These are phyloP conservation scores for Anaspis maculata DNA, from an alignment of 2,888 invertebrate genomes.

Conservation along the genomic window DNA sequence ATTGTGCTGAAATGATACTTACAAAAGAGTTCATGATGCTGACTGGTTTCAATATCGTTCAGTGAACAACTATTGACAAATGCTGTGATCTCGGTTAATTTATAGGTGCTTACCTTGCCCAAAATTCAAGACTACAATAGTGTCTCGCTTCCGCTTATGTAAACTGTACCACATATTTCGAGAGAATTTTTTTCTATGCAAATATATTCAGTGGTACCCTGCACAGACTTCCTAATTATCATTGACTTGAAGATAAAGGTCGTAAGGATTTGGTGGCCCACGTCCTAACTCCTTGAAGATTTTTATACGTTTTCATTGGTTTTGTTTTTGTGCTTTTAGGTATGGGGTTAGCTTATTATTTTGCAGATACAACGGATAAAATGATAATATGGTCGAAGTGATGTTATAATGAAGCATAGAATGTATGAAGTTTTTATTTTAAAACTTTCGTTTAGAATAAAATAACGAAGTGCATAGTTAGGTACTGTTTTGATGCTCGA, in stretches of 20 bases:
- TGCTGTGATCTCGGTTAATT: slow-evolving; percentile 6
- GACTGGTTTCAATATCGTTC: background rate
- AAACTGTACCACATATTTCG: slow-evolving; percentile 8
- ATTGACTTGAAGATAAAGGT: background rate
- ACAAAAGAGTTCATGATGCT: slow-evolving; percentile 14
- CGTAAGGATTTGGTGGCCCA: background rate
- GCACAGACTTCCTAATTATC: background rate
- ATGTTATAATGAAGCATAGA: no score
- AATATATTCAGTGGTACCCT: slow-evolving; percentile 5
- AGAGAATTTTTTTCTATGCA: slow-evolving; percentile 8
- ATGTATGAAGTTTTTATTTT: no score
- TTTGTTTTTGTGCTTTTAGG: no score
- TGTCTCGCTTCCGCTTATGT: slow-evolving; percentile 12
- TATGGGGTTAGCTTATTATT: no score
- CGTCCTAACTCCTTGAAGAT: no score
- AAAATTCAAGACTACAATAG: slow-evolving; percentile 4
- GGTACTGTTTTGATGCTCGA: no score
- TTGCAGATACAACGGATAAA: no score
- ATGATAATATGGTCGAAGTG: no score
- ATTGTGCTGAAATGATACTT: slow-evolving; percentile 9
- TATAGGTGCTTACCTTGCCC: slow-evolving; percentile 11
- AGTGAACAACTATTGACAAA: slow-evolving; percentile 2
- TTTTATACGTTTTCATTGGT: no score
- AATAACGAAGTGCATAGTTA: no score
- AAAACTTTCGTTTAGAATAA: no score